Evolutionary conservation across 30 jellyfish, hydroid and myxozoan species (phyloP), one percentile per base, ranked within the genome.

Genomic region (Clytia hemisphaerica): DNA sequence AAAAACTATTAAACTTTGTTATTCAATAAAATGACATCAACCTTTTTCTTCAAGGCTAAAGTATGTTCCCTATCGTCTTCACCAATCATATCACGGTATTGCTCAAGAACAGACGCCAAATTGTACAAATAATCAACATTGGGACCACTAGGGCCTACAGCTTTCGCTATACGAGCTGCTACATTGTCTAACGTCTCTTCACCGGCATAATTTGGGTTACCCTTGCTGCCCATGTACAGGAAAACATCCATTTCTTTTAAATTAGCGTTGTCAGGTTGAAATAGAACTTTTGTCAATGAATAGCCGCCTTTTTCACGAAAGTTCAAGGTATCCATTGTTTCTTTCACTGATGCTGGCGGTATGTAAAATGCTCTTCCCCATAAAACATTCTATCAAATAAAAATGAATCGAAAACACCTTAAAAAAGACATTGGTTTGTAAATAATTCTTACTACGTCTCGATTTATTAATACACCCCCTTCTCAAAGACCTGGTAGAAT

Each of bases 301-400:
- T 90, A 90, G 55, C 98, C 98, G 1, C 95, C 98, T 63, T 90
- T 90, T 67, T 90, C 98, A 2, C 98, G 80, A 38, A 59, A 84
- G 49, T 90, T 71, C 83, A 90, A 69, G 67, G 75, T 67, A 32
- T 78, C 80, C 92, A 90, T 60, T 7, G 92, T 83, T 50, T 81
- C 95, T 45, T 93, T 71, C 12, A 71, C 82, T 2, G 84, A 63
- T 18, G 60, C 50, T 10, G 83, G 83, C 6, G 64, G 82, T 12
- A 90, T 85, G 33, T 83, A 76, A 58, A 59, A 90, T 12, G 98
- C 98, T 37, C 58, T 53, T 19, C 98, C 98, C 98, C 98, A 90
- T 10, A 94, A 75, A 6, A 30, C 37, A 4, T 59, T 71, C 98
- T 90, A 33, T 0, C 66, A 88, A 61, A 44, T 6, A 45, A 50